Evolutionary conservation across 2,888 invertebrate species (phyloP).

Genomic region (Phalera bucephala): DNA sequence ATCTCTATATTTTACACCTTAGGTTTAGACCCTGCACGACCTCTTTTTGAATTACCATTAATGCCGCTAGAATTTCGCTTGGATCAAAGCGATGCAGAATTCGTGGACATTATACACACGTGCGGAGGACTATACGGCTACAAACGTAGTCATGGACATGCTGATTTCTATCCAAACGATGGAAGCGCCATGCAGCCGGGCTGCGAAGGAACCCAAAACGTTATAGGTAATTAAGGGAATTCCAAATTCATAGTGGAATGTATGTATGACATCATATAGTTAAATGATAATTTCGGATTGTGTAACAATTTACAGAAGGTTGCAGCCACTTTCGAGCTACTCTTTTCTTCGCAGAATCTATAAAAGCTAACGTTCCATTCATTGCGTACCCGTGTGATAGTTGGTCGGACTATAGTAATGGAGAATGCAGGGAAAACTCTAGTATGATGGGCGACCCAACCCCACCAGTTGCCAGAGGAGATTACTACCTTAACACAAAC

Average conservation of each 20-base stretch:
- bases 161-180: conserved; percentile 89
- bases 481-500: conserved; percentile 84
- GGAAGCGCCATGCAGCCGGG: conserved; percentile 87
- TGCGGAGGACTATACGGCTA: conserved; percentile 86
- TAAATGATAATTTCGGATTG: too few species aligned
- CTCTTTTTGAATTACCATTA: conserved; percentile 80
- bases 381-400: conserved; percentile 80
- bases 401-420: conserved; percentile 70
- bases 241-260: too few species aligned
- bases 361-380: conserved; percentile 79
- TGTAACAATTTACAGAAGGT: conserved; percentile 80
- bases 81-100: conserved; percentile 86
- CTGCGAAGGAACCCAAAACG: conserved; percentile 75
- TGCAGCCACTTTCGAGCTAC: conserved; percentile 88
- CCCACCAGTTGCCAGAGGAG: conserved; percentile 60
- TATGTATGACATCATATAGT: too few species aligned
- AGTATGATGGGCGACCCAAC: conserved; percentile 82
- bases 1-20: conserved; percentile 12
- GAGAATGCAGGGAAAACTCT: conserved; percentile 56
- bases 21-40: conserved; percentile 87
- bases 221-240: conserved; percentile 56
- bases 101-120: conserved; percentile 90
- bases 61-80: conserved; percentile 66
- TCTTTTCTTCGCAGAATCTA: conserved; percentile 85
- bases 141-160: conserved; percentile 84